These are phyloP conservation scores for Slavum lentiscoides DNA, from an alignment of 2,888 invertebrate genomes.

Conservation along the genomic window DNA sequence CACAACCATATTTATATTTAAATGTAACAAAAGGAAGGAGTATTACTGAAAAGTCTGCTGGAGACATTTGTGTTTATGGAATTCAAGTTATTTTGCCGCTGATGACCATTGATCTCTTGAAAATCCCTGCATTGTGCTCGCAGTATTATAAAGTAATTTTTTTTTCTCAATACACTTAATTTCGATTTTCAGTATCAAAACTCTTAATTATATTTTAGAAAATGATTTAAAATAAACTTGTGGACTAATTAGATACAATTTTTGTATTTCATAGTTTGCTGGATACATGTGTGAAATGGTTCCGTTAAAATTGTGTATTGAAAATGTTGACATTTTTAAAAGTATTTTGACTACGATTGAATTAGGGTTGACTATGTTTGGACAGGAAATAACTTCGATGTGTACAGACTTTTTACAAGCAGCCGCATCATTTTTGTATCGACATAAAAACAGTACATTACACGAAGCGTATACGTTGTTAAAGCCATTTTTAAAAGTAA, in stretches of 20 bases:
- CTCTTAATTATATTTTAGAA: too few species aligned
- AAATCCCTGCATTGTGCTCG: slow-evolving; percentile 70
- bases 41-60: slow-evolving; percentile 58
- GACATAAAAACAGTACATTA: slow-evolving; percentile 58
- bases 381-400: slow-evolving; percentile 64
- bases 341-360: slow-evolving; percentile 66
- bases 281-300: slow-evolving; percentile 69
- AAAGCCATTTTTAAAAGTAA: slow-evolving; percentile 63
- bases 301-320: slow-evolving; percentile 63
- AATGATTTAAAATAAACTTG: too few species aligned
- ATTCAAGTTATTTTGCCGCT: slow-evolving; percentile 74
- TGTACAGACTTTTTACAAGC: slow-evolving; percentile 67
- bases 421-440: slow-evolving; percentile 63
- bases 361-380: slow-evolving; percentile 67
- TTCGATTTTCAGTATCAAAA: too few species aligned
- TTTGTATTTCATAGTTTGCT: slow-evolving; percentile 62
- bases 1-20: slow-evolving; percentile 44
- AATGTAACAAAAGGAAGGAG: slow-evolving; percentile 41
- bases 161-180: not conserved
- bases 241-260: not conserved
- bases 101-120: slow-evolving; percentile 72
- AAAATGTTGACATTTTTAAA: slow-evolving; percentile 63
- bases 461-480: slow-evolving; percentile 60
- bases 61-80: slow-evolving; percentile 71
- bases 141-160: slow-evolving; percentile 63